Evolutionary conservation across 1,140 invertebrate genomes (phyloP), one percentile per base, ranked within the genome.

Genomic region (Dolichoris vasculosae): DNA sequence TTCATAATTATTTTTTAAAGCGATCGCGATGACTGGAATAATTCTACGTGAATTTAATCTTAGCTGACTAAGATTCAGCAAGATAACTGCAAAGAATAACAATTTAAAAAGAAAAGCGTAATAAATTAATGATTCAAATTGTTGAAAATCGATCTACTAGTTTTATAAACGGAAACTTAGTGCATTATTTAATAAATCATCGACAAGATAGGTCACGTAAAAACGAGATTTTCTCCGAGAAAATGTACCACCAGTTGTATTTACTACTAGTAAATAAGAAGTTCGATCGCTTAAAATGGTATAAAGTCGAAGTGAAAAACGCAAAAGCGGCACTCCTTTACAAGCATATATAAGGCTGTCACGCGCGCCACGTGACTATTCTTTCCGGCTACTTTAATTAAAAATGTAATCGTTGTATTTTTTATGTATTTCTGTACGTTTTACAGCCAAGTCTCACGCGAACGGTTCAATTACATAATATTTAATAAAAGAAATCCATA

Each of bases 221-320:
- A 80, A 80, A 55, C 67, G 26, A 48, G 63, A 80, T 80, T 85
- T 85, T 85, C 83, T 77, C 83, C 11, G 26, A 51, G 51, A 75
- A 85, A 85, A 67, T 80, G 32, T 40, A 35, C 43, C 46, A 73
- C 59, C 3, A 13, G 26, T 20, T 15, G 23, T 46, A 48, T 15
- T 11, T 26, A 43, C 43, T 40, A 73, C 73, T 80, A 80, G 77
- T n/a, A 59, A 84, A 80, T 73, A 85, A 85, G 67, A 73, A 80
- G 38, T 75, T 81, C n/a, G 15, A n/a, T 35, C 38, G 48, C 67
- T 81, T 8, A n/a, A 80, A 80, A 85, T 80, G 77, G 76, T 40
- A n/a, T n/a, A 55, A 69, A 69, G 38, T 51, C 40, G 38, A 8
- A 40, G 38, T 75, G 69, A 77, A 64, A 76, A 77, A 77, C 38